phyloP scores from a whole-genome alignment of 2,113 vertebrate genomes.

The Mungos mungo region DNA sequence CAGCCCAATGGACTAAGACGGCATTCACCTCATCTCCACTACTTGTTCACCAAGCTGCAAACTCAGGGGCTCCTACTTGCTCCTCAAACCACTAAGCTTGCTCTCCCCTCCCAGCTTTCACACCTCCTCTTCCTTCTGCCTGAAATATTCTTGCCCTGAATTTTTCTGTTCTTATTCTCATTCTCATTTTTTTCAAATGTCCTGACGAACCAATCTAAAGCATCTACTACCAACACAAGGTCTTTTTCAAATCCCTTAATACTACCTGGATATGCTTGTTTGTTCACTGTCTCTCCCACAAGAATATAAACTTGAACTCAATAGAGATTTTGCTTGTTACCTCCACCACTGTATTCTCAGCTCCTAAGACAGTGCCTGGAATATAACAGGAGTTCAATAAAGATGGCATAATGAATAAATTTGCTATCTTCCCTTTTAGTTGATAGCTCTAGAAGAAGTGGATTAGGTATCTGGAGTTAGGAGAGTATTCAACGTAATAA shows the following conservation, averaged over 20 bases:
- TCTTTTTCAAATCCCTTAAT: neutral
- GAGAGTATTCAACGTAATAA: neutral
- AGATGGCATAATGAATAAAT: neutral
- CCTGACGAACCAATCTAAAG: neutral
- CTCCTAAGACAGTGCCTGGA: neutral
- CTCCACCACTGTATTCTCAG: neutral
- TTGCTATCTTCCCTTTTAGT: neutral
- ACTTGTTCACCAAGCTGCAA: neutral
- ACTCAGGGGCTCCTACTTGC: neutral
- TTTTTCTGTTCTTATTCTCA: neutral
- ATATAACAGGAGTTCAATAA: neutral
- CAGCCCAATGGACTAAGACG: neutral
- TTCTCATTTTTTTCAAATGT: neutral
- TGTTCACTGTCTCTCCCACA: neutral
- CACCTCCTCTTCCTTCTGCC: neutral
- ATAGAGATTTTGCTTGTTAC: neutral
- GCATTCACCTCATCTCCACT: too few species aligned
- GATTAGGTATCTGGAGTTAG: neutral
- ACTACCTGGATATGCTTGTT: neutral
- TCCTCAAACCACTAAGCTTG: neutral
- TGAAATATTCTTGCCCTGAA: neutral
- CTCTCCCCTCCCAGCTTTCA: neutral
- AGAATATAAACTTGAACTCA: neutral
- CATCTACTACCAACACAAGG: neutral
- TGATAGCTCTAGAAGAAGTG: neutral